These are phyloP conservation scores for Acromyrmex echinatior DNA, from an alignment of 1,140 invertebrate species.

Conservation along the genomic window DNA sequence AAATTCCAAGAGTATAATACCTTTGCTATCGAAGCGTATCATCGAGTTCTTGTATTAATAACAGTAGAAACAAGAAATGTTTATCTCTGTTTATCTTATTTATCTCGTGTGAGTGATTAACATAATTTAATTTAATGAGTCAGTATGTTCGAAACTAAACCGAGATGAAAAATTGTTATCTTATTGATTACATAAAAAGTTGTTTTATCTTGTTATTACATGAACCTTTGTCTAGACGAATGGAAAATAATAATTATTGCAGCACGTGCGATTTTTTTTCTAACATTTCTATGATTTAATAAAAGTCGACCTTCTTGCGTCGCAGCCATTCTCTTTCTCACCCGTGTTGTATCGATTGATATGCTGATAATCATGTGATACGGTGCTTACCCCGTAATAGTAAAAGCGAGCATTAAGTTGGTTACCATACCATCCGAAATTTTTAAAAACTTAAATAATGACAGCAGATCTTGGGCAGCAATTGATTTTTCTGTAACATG, in stretches of 20 bases:
- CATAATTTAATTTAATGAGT: constrained; percentile 2
- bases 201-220: background rate
- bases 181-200: background rate
- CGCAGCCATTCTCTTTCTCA: constrained; percentile 40
- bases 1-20: constrained; percentile 18
- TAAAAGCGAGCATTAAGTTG: background rate
- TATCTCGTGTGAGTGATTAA: background rate
- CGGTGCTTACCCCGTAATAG: constrained; percentile 14
- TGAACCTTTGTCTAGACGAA: background rate
- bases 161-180: background rate
- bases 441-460: constrained; percentile 16
- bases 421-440: constrained; percentile 11
- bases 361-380: background rate
- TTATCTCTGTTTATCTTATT: background rate
- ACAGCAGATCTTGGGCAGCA: constrained; percentile 7
- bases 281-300: constrained; percentile 7
- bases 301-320: constrained; percentile 35
- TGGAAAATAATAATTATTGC: constrained; percentile 1
- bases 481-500: constrained; percentile 35
- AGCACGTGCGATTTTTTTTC: constrained; percentile 4
- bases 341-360: background rate
- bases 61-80: background rate
- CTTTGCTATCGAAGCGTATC: background rate
- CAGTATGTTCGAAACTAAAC: background rate
- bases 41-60: constrained; percentile 1